Evolutionary conservation across 2,113 vertebrate species (phyloP).

Genomic region (Mungos mungo): DNA sequence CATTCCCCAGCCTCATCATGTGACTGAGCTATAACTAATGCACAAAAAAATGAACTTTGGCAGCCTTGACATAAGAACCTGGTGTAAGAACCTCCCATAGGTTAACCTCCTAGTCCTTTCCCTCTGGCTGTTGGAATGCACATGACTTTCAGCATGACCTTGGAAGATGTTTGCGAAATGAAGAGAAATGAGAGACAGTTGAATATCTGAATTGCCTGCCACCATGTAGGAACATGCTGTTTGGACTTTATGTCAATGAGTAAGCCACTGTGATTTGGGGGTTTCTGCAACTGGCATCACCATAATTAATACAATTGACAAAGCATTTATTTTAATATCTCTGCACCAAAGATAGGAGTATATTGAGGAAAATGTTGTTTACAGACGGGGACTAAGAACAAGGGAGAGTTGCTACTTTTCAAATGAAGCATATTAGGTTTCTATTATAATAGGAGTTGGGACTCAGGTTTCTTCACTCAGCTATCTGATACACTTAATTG

Average conservation of each 20-base stretch:
- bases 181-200: neutral
- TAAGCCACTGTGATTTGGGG: neutral
- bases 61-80: neutral
- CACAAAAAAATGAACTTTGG: neutral
- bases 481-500: neutral
- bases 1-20: neutral
- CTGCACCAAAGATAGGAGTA: neutral
- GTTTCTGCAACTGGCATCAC: neutral
- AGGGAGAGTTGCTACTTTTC: neutral
- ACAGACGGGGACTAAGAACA: neutral
- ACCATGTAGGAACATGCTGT: neutral
- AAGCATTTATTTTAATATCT: neutral
- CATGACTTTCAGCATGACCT: neutral
- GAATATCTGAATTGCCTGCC: neutral
- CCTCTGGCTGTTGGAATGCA: neutral
- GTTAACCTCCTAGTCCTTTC: neutral
- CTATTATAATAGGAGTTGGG: neutral
- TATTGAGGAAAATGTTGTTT: neutral
- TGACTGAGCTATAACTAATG: neutral
- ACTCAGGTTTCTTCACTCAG: neutral
- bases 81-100: neutral
- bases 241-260: neutral
- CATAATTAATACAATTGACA: neutral
- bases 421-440: neutral
- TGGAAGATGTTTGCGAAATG: neutral